phyloP scores from a whole-genome alignment of 1,140 invertebrate species.

The Andricus grossulariae region DNA sequence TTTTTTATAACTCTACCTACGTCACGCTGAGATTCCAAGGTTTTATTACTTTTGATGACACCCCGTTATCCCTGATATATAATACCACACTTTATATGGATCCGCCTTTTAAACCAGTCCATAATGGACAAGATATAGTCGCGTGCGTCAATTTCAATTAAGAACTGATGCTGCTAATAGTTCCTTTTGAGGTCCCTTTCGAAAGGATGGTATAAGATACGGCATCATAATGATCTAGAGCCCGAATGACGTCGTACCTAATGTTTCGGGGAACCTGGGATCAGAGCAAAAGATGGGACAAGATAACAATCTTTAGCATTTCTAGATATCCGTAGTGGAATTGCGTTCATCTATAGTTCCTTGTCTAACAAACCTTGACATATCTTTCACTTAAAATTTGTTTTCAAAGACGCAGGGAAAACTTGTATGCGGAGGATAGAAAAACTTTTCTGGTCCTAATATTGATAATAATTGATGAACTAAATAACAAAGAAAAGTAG shows the following conservation, averaged over 20 bases:
- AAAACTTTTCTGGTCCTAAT: too few species aligned
- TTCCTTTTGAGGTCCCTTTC: neutral
- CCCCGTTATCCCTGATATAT: constrained; percentile 20
- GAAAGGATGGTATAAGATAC: constrained; percentile 3
- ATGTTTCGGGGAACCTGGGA: constrained; percentile 19
- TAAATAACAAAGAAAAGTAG: too few species aligned
- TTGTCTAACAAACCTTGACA: constrained; percentile 3
- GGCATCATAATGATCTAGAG: neutral
- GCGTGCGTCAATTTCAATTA: constrained; percentile 31
- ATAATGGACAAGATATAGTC: constrained; percentile 11
- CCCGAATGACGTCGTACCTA: constrained; percentile 1
- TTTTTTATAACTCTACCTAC: constrained; percentile 8
- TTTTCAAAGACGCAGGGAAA: too few species aligned
- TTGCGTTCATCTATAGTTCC: neutral
- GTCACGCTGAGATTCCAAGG: constrained; percentile 4
- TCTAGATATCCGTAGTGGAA: neutral
- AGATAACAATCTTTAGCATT: neutral
- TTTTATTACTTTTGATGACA: constrained; percentile 27
- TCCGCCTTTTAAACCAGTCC: neutral
- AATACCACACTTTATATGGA: constrained; percentile 6
- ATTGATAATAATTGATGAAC: too few species aligned
- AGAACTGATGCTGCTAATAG: constrained; percentile 9
- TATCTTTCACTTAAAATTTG: neutral
- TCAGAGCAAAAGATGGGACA: neutral
- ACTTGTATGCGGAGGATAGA: too few species aligned